Base-by-base conservation (phyloP, 2,888 invertebrate genomes). In the Drosophila testacea region DNA sequence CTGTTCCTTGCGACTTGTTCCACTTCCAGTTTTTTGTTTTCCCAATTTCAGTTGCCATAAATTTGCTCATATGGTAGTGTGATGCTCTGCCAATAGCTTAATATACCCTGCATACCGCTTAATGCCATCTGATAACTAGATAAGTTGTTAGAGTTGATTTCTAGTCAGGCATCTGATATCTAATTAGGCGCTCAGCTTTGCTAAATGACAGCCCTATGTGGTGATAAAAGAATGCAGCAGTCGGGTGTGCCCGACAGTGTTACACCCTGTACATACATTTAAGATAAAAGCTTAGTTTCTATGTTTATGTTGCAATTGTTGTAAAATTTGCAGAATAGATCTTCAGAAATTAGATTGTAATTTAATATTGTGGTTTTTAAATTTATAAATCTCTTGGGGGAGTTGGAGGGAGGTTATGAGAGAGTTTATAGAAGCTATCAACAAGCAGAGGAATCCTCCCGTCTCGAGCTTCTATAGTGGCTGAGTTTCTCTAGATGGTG, bases 11-110 rank as follows among this genome's bases (percentile, higher is more conserved):
- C 36, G 41, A 22, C 41, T 28, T 44, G 55, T 66, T 70, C 36
- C 59, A 57, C 55, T 51, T 55, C 48, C 41, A 59, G 65, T 64
- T 69, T 34, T 46, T 34, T 28, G 36, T 11, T 3, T 36, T 56
- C 50, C 36, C 52, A 67, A 34, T 55, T 50, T 41, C 39, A 36
- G 28, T 54, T 36, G 62, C 73, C 61, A 69, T 76, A 65, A 77
- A 77, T 73, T 30, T n/a, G 38, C 10, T 27, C 52, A 47, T n/a
- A 5, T 57, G 34, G 9, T n/a, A 51, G 36, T 50, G 36, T 47
- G 9, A 59, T 59, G 11, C 38, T 28, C 39, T 41, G n/a, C 4
- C 28, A 28, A 46, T 47, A 11, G 44, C 34, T 32, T 54, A 30
- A 10, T 6, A 34, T 52, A 61, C 44, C 32, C 60, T 32, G 22